phyloP scores from a whole-genome alignment of 2,113 vertebrate genomes.

The Xiphorhynchus elegans region DNA sequence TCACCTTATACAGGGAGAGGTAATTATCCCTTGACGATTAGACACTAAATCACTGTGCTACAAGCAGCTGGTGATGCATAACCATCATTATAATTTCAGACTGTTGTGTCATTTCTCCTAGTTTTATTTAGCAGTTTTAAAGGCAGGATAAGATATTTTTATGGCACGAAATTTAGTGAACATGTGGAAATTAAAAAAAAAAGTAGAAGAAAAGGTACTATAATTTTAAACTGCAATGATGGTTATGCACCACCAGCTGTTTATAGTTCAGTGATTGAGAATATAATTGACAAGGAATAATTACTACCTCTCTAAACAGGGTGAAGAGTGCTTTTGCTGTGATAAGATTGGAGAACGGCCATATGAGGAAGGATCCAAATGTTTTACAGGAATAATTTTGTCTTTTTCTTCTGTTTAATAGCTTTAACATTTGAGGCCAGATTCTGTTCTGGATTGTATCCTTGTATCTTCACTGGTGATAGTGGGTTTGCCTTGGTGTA shows the following conservation, averaged over 20 bases:
- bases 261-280: constrained; percentile 24
- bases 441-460: neutral
- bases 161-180: constrained; percentile 30
- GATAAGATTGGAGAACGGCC: neutral
- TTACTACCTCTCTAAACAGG: neutral
- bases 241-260: constrained; percentile 34
- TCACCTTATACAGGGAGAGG: neutral
- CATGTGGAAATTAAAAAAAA: constrained; percentile 23
- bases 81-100: constrained; percentile 37
- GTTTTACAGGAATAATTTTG: neutral
- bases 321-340: neutral
- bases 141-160: constrained; percentile 21
- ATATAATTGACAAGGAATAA: constrained; percentile 43
- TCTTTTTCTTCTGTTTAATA: neutral
- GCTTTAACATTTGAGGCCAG: neutral
- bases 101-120: neutral
- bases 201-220: neutral
- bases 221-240: constrained; percentile 37
- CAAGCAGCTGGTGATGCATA: constrained; percentile 46
- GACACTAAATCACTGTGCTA: constrained; percentile 12
- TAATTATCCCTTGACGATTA: constrained; percentile 40
- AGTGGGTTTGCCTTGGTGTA: neutral
- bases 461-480: neutral
- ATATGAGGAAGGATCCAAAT: neutral
- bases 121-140: constrained; percentile 47